Conservation (phyloP, 2,797 vertebrate genomes). For the Nothura maculosa region DNA sequence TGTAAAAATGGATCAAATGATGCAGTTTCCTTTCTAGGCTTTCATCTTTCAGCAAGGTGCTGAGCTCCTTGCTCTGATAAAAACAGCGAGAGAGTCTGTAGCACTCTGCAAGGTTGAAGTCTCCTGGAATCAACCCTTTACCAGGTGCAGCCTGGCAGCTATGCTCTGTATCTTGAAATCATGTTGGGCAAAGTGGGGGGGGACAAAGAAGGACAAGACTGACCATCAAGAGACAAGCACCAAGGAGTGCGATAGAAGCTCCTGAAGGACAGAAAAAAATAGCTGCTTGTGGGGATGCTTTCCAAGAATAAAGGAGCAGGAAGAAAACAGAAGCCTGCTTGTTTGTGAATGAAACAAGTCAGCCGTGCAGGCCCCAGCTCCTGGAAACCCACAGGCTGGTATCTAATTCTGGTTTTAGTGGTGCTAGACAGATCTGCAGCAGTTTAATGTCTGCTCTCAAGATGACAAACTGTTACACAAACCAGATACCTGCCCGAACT, state of each 20-base stretch:
- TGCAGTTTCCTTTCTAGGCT: background rate
- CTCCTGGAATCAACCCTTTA: background rate
- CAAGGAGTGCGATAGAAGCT: background rate
- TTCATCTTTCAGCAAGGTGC: background rate
- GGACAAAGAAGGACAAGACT: background rate
- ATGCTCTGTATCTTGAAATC: background rate
- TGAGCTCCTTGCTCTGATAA: background rate
- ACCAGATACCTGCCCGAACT: constrained; percentile 64
- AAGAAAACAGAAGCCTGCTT: constrained; percentile 39
- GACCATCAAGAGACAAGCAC: background rate
- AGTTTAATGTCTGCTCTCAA: background rate
- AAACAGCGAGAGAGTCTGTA: accelerated
- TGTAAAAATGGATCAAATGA: background rate
- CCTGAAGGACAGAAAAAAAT: background rate
- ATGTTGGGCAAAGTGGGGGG: background rate
- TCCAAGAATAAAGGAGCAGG: constrained; percentile 49
- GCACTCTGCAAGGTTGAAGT: background rate
- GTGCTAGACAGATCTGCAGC: background rate
- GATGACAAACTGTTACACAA: constrained; percentile 22
- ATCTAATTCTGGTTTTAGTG: background rate
- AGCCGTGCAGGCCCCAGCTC: constrained; percentile 13
- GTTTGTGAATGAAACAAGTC: constrained; percentile 9
- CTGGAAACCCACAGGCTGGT: constrained; percentile 14
- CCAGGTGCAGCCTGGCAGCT: background rate
- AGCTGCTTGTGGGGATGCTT: constrained; percentile 26